Evolutionary conservation across 2,797 vertebrate genomes (phyloP), one percentile per base, ranked within the genome.

Genomic region (Chlorospingus flavigularis): DNA sequence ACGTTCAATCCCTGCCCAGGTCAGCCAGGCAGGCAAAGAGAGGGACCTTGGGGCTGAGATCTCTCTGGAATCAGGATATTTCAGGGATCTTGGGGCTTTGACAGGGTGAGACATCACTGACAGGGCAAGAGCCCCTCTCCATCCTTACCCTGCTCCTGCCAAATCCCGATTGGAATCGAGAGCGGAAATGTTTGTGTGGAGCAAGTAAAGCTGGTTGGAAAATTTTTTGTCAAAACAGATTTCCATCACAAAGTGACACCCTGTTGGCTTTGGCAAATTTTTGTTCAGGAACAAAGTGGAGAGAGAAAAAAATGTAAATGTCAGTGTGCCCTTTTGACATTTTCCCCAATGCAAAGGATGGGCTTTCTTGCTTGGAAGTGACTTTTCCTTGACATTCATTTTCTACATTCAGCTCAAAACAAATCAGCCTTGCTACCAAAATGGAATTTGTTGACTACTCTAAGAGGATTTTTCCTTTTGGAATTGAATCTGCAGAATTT

Each of bases 181-280:
- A 82, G 48, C 0, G 72, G 95, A 95, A 96, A 95, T 89, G 87
- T 94, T 95, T 93, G 76, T 90, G 77, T 13, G 2, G 2, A 74
- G 88, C 88, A 60, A 53, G 62, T 2, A 60, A 65, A 91, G 84
- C 78, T 83, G 94, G 39, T 88, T 62, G 92, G 96, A 91, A 95
- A 88, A 53, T 31, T 54, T 58, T 91, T 90, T 95, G 95, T 95
- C 94, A 95, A 66, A 96, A 91, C 43, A 86, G 79, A 96, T 97
- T 93, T 88, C 85, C 91, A 94, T 96, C 94, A 94, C 87, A 66
- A 83, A 92, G 77, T 2, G 65, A 95, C 90, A 86, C 90, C 83
- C 90, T 96, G 88, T 95, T 95, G 96, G 93, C 95, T 97, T 96
- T 96, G 96, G 94, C 95, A 97, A 95, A 95, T 95, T 95, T 95